Evolutionary conservation across 2,888 invertebrate genomes (phyloP), one percentile per base, ranked within the genome.

Genomic region (Mesochorus sp.): DNA sequence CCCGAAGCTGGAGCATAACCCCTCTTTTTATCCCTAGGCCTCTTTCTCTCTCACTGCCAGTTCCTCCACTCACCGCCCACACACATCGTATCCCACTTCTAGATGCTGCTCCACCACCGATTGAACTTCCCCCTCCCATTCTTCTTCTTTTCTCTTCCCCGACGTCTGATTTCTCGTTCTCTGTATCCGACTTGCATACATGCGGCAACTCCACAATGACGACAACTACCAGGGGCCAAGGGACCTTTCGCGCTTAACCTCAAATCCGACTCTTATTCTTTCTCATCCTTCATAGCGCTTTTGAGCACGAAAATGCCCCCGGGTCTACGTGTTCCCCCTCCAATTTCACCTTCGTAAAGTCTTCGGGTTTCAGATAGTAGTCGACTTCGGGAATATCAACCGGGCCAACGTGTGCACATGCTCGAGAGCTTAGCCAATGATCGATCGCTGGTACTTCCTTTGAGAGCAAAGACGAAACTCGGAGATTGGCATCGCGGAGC

Each of bases 1-100:
- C 51, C 59, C 53, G 72, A 66, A 72, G 72, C 73, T 37, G 34
- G 59, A 71, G 62, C 53, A 28, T 72, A 53, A 62, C 71, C 53
- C 21, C 62, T 62, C 62, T 53, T 17, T n/a, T 55, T 68, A 71
- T 62, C 53, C 71, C 21, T 53, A 51, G 12, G 3, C 42, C 47
- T 77, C 64, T 74, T 39, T 59, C 44, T 64, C 76, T 39, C 47
- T 76, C 42, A 19, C 72, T 26, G 39, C 12, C 34, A 19, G 26
- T 55, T 37, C 28, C 55, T 57, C 12, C 37, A 10, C 19, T 34
- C 17, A 17, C 10, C 57, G 12, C 47, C 21, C 42, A 26, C 21
- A 10, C 24, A 21, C 26, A 59, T 44, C 17, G 28, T 47, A 12
- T n/a, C 67, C 53, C 61, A 0, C 61, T 42, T 12, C n/a, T 42